Base-by-base conservation (phyloP, 2,888 invertebrate genomes). In the Trypoxylon attenuatum region DNA sequence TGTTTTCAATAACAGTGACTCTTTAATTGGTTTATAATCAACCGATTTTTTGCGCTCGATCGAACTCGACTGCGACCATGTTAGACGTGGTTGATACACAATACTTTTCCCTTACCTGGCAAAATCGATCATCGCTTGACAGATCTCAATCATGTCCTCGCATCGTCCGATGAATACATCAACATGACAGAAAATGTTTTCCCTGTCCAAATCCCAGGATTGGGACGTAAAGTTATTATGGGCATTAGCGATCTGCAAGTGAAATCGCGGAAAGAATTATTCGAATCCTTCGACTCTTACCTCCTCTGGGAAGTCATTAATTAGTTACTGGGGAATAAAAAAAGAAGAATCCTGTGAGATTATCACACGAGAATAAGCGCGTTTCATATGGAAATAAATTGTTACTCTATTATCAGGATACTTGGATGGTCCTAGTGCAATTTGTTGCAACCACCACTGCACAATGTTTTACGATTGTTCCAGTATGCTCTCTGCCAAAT, bases 51-150 rank as follows among this genome's bases (percentile, higher is more conserved):
- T 27, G 15, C 5, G 23, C 25, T 27, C 3, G 5, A 27, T 5
- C n/a, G 13, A 4, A 3, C 10, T 1, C 13, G 5, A 2, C 33
- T 5, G 33, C 33, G 33, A 33, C 33, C n/a, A 0, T 5, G 29
- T 13, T 33, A 8, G 5, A 33, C 8, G 33, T 33, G 27, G 27
- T 46, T 25, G 6, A 8, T 21, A 27, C 21, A 27, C 10, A 13
- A 46, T 43, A 18, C n/a, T 18, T 13, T n/a, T 19, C 42, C 54
- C 53, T 68, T 67, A 91, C 87, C 95, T 90, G 2, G 94, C 95
- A 87, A 96, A 97, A 56, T 94, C 94, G 62, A 95, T 92, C 93
- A 96, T 96, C 51, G 94, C 92, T 78, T 95, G 93, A 83, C 96
- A 96, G 15, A 97, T 93, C 87, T 96, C 94, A 46, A 96, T 90